Percentiles rank a stretch among this genome's conserved stretches.
These are phyloP conservation scores for Ammodytes marinus DNA, from an alignment of 2,113 vertebrate species.

Conservation along the genomic window DNA sequence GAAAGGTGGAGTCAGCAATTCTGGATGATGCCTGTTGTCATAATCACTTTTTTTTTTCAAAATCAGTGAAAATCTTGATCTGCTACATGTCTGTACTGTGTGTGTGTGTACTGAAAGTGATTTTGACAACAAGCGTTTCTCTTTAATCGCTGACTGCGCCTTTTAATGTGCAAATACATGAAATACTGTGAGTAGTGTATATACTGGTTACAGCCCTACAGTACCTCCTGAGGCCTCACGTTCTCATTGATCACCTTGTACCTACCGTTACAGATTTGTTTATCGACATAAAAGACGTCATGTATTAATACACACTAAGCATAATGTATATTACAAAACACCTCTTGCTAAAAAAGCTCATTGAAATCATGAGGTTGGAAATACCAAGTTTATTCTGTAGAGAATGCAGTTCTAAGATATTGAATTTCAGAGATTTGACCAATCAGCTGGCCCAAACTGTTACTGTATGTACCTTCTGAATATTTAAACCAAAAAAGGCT, in stretches of 20 bases:
- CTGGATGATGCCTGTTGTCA: too few species aligned
- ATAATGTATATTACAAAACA: not conserved
- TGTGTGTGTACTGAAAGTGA: too few species aligned
- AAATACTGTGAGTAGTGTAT: too few species aligned
- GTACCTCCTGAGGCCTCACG: not conserved
- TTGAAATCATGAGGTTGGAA: conserved; percentile 1
- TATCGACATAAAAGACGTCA: not conserved
- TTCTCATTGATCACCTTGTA: not conserved
- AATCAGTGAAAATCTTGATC: too few species aligned
- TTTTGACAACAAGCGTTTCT: too few species aligned
- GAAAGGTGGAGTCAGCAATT: too few species aligned
- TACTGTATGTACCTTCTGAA: not conserved
- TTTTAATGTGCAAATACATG: too few species aligned
- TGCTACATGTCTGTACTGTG: too few species aligned
- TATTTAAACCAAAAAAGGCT: not conserved
- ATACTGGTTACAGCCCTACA: too few species aligned
- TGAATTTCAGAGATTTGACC: not conserved
- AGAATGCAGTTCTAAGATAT: not conserved
- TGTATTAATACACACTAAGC: not conserved
- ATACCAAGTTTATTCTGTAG: not conserved
- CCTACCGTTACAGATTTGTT: not conserved
- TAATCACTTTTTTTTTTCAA: too few species aligned
- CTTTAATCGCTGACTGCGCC: too few species aligned
- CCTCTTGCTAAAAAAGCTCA: conserved; percentile 1
- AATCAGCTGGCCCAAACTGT: not conserved